Evolutionary conservation across 2,797 vertebrate species (phyloP), one percentile per base, ranked within the genome.

Genomic region (Peromyscus melanophrys): DNA sequence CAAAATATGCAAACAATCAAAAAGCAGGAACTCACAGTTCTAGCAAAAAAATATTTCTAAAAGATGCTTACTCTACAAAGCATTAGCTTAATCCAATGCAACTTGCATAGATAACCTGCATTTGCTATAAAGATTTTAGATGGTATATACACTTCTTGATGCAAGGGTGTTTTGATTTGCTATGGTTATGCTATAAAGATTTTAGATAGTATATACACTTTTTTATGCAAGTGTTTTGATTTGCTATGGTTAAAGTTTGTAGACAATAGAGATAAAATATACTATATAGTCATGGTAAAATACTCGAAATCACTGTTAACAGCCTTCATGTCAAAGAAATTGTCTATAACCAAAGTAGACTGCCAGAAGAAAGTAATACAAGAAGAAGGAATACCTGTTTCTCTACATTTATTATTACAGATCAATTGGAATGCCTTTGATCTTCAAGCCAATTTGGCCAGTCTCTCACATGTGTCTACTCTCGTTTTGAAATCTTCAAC

Each of bases 1-100:
- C 0, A 95, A 73, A 98, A 88, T 87, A 97, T 21, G 46, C 55
- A 94, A 92, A 92, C 65, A 92, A 88, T 96, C 29, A 94, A 83
- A 85, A 95, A 43, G 73, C 46, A 95, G 71, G 78, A 93, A 95
- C 40, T 91, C 52, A 73, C 0, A 4, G 23, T 89, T 81, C 31
- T 95, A 96, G 4, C 21, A 95, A 73, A 59, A 59, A 71, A 73
- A 59, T 57, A 80, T 1, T 37, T 97, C 86, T 86, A 95, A 89
- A 94, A 31, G 27, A 88, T 94, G 83, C 12, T 82, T 52, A 75
- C 55, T 81, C 71, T 86, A 13, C 6, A 95, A 96, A 83, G 13
- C 5, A 96, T 87, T 84, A 71, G 37, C 19, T 55, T 96, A 75
- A 90, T 96, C 29, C 59, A 89, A 95, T 94, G 31, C 27, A 59